Evolutionary conservation across 2,113 vertebrate species (phyloP), one percentile per base, ranked within the genome.

Genomic region (Ammodytes marinus): DNA sequence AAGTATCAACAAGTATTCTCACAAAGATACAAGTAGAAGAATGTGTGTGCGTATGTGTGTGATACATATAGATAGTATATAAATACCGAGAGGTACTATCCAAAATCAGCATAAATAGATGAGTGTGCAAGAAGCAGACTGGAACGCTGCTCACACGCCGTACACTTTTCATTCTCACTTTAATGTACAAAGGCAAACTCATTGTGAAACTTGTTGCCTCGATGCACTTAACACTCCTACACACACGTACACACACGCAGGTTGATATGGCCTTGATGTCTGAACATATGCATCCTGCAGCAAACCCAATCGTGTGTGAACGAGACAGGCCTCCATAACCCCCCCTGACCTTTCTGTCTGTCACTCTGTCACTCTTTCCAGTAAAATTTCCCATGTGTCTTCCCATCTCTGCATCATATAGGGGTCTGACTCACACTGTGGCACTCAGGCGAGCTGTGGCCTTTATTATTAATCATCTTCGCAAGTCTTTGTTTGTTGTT

Each of bases 381-480:
- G 80, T 78, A 84, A 86, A 79, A 4, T 12, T 8, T 15, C 37
- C 11, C 8, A 3, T 27, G 5, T 2, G 11, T 43, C 10, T 13
- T 60, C 42, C n/a, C n/a, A 37, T 42, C 11, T n/a, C 27, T 55
- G 42, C 66, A 45, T 63, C 68, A 37, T 40, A 27, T 35, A 17
- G 8, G 3, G 13, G n/a, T 68, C 17, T 92, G 89, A 93, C 43
- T 91, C 89, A 91, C 11, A 6, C 40, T 13, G 8, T 63, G 60
- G 8, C 27, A 15, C n/a, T 17, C 42, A 10, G 13, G 2, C 2
- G 3, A 43, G 9, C 11, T 27, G 27, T 46, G 1, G 13, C 1
- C 39, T 3, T 27, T 27, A 27, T 1, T 6, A 73, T 82, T 52
- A 74, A 11, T 72, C 82, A 78, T 73, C 71, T 47, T 69, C 12